phyloP scores from a whole-genome alignment of 2,797 vertebrate species.

The Coregonus ussuriensis region DNA sequence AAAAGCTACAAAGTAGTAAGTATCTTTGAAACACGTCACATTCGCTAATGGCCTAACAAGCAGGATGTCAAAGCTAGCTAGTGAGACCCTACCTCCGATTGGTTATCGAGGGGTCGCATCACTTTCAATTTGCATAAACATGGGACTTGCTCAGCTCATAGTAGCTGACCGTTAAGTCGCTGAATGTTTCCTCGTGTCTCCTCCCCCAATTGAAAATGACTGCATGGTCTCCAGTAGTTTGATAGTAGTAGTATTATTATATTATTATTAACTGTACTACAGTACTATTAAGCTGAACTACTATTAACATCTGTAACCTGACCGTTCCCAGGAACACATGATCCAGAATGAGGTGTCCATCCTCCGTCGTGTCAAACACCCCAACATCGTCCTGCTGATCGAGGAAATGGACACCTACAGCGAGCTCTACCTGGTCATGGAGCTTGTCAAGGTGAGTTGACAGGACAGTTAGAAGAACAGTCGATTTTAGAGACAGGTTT shows the following conservation, averaged over 20 bases:
- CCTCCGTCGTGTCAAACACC: conserved; percentile 94
- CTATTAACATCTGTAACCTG: background rate
- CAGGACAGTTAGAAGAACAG: background rate
- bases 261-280: background rate
- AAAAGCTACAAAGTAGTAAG: too few species aligned
- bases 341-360: conserved; percentile 97
- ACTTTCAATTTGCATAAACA: background rate
- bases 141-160: background rate
- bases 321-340: conserved; percentile 88
- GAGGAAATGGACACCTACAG: conserved; percentile 94
- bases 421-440: conserved; percentile 96
- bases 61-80: background rate
- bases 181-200: background rate
- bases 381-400: conserved; percentile 95
- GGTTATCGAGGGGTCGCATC: background rate
- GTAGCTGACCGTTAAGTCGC: background rate
- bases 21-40: background rate
- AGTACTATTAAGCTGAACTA: background rate
- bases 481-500: background rate
- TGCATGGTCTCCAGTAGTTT: background rate
- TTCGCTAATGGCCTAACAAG: background rate
- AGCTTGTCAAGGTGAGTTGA: conserved; percentile 64
- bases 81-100: background rate
- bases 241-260: too few species aligned
- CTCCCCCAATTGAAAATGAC: background rate